phyloP scores from a whole-genome alignment of 2,797 vertebrate genomes.

The Etheostoma nigrum region DNA sequence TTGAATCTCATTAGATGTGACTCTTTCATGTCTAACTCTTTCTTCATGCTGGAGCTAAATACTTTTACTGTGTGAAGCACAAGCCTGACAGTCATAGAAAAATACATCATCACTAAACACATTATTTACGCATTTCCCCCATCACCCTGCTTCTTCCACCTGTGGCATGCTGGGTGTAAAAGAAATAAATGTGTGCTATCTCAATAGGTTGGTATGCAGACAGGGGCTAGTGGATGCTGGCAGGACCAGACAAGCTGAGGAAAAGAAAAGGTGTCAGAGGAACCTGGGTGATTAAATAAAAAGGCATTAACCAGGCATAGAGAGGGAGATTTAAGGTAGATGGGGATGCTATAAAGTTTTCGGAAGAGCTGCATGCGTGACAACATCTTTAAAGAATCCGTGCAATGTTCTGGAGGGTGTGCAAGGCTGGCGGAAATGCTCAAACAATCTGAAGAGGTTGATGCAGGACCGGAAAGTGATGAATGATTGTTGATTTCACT shows the following conservation, averaged over 20 bases:
- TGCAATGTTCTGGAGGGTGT: constrained; percentile 40
- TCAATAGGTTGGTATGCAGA: constrained; percentile 76
- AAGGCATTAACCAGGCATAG: constrained; percentile 55
- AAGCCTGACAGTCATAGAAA: constrained; percentile 37
- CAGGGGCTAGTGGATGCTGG: constrained; percentile 56
- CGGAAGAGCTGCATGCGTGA: constrained; percentile 38
- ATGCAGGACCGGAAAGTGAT: constrained; percentile 42
- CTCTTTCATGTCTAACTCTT: constrained; percentile 11
- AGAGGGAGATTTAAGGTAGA: constrained; percentile 60
- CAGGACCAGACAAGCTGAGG: constrained; percentile 79
- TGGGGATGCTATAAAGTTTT: constrained; percentile 19
- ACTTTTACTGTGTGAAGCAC: constrained; percentile 40
- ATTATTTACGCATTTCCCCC: constrained; percentile 48
- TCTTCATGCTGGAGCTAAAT: constrained; percentile 43
- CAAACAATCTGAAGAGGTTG: constrained; percentile 31
- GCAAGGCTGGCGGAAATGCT: constrained; percentile 38
- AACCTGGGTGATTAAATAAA: constrained; percentile 68
- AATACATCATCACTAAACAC: constrained; percentile 56
- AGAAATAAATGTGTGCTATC: constrained; percentile 76
- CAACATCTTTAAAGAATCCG: constrained; percentile 50
- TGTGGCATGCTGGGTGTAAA: constrained; percentile 70
- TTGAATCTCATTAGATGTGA: constrained; percentile 35
- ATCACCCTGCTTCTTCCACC: constrained; percentile 56
- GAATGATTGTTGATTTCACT: constrained; percentile 41
- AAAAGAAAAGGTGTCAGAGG: constrained; percentile 71